These are phyloP conservation scores for Isaurus tuberculatus DNA, from an alignment of 92 coral and sea anemone genomes.

Conservation along the genomic window DNA sequence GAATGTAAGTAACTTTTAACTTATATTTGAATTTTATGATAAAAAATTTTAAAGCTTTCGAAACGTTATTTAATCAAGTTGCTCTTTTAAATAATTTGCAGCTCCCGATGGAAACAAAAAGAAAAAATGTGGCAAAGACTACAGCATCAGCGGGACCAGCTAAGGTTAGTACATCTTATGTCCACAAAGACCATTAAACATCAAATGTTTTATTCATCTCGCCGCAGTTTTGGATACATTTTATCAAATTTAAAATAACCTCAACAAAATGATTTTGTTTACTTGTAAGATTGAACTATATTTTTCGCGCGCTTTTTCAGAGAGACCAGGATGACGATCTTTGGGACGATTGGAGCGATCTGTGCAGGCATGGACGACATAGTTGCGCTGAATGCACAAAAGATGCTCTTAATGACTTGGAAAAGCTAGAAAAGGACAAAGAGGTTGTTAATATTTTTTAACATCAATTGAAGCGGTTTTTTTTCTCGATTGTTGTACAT, in stretches of 20 bases:
- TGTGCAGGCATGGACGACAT: neutral
- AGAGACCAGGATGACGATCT: neutral
- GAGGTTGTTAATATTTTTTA: neutral
- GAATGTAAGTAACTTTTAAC: neutral
- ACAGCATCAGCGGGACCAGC: neutral
- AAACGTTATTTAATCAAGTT: neutral
- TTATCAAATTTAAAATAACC: neutral
- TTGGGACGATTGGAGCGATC: neutral
- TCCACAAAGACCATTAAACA: neutral
- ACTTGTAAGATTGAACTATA: neutral
- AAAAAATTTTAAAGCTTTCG: no score
- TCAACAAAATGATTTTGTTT: neutral
- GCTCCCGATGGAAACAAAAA: neutral
- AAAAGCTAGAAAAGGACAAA: neutral
- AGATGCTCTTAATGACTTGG: neutral
- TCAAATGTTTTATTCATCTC: neutral
- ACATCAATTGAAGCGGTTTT: neutral
- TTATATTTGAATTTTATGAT: neutral
- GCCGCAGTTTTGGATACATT: neutral
- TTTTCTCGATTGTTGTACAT: neutral
- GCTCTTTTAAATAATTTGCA: neutral
- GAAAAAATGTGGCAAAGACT: neutral
- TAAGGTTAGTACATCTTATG: neutral
- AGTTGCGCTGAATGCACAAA: neutral
- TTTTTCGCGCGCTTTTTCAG: neutral